These are phyloP conservation scores for Synanthedon tipuliformis DNA, from an alignment of 2,888 invertebrate species.

Conservation along the genomic window DNA sequence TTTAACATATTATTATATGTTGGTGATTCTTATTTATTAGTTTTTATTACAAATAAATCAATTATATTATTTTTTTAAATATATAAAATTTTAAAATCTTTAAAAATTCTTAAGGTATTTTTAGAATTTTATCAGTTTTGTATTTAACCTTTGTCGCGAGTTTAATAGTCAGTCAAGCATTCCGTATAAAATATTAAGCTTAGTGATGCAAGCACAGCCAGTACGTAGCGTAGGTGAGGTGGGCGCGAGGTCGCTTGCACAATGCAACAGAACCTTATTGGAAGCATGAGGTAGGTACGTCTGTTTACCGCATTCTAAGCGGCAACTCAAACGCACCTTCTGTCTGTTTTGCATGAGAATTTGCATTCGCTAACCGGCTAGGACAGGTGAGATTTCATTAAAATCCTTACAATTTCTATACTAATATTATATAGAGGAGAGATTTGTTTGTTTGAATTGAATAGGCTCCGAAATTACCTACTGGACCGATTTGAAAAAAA, in stretches of 20 bases:
- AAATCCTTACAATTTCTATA: too few relatives aligned
- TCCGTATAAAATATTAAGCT: neutral
- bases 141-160: neutral
- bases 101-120: too few relatives aligned
- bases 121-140: neutral
- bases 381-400: too few relatives aligned
- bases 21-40: too few relatives aligned
- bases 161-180: neutral
- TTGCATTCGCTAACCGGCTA: constrained; percentile 14
- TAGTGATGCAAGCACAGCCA: constrained; percentile 12
- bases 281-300: neutral
- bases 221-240: constrained; percentile 26
- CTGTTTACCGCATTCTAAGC: constrained; percentile 5
- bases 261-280: constrained; percentile 17
- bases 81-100: too few relatives aligned
- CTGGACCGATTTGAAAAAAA: too few relatives aligned
- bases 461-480: too few relatives aligned
- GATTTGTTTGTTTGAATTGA: too few relatives aligned
- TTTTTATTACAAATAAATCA: too few relatives aligned
- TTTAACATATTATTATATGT: too few relatives aligned
- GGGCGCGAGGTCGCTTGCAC: constrained; percentile 50
- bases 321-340: constrained; percentile 1
- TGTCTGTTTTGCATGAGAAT: neutral
- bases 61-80: too few relatives aligned
- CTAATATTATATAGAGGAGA: too few relatives aligned